Conservation (phyloP, 2,113 vertebrate genomes). For the Poeciliopsis prolifica region DNA sequence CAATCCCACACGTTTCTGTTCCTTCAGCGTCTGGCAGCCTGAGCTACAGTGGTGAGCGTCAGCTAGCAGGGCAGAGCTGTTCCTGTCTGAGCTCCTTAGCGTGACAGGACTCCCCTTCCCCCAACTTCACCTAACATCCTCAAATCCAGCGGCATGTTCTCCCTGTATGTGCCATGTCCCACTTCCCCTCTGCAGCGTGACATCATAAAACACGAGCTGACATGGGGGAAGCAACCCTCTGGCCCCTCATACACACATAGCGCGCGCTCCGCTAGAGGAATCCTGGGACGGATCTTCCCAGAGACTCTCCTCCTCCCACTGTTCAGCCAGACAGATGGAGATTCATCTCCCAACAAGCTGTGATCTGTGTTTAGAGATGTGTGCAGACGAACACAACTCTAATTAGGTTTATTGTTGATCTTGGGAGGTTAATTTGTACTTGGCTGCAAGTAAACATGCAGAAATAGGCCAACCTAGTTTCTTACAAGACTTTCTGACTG, state of each 20-base stretch:
- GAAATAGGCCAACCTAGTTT: slow-evolving; percentile 65
- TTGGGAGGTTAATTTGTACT: slow-evolving; percentile 77
- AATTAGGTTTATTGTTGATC: slow-evolving; percentile 78
- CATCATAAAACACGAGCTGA: slow-evolving; percentile 62
- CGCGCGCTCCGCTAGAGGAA: slow-evolving; percentile 2
- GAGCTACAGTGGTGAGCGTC: slow-evolving; percentile 48
- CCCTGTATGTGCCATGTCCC: slow-evolving; percentile 53
- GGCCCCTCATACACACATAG: slow-evolving; percentile 16
- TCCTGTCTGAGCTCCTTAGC: slow-evolving; percentile 58
- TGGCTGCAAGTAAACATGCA: slow-evolving; percentile 62
- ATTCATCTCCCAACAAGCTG: slow-evolving; percentile 72
- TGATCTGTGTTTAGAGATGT: slow-evolving; percentile 75
- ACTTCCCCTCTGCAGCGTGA: slow-evolving; percentile 49
- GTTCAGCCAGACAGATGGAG: slow-evolving; percentile 74
- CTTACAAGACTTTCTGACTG: slow-evolving; percentile 19
- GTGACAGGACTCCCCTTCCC: slow-evolving; percentile 19
- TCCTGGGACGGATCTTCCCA: slow-evolving; percentile 50
- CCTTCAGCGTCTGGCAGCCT: slow-evolving; percentile 21
- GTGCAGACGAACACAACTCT: slow-evolving; percentile 68
- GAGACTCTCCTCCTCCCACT: slow-evolving; percentile 61
- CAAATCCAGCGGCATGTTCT: slow-evolving; percentile 46
- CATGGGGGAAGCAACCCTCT: slow-evolving; percentile 43
- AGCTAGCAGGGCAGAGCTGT: slow-evolving; percentile 50
- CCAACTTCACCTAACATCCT: slow-evolving; percentile 22
- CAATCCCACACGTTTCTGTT: slow-evolving; percentile 8